phyloP scores from a whole-genome alignment of 1,140 invertebrate genomes.

The Pseudomyrmex gracilis region DNA sequence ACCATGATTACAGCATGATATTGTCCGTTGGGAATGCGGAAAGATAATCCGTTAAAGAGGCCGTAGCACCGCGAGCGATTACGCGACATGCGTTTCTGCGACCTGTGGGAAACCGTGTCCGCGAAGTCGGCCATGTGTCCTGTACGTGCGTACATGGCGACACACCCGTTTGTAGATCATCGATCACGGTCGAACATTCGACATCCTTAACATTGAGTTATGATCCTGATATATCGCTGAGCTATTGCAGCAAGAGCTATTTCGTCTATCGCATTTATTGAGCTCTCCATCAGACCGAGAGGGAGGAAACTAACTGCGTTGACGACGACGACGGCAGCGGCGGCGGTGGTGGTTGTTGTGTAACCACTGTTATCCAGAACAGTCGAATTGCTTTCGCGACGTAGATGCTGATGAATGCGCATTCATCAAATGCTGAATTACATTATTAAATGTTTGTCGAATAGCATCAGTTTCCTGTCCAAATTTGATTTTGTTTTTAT shows the following conservation, averaged over 20 bases:
- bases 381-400: slow-evolving; percentile 41
- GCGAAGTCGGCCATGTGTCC: slow-evolving; percentile 45
- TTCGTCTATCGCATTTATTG: slow-evolving; percentile 30
- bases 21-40: background rate
- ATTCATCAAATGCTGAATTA: slow-evolving; percentile 8
- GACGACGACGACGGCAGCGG: background rate
- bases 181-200: slow-evolving; percentile 8
- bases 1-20: slow-evolving; percentile 35
- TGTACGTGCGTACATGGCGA: slow-evolving; percentile 47
- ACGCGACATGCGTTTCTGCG: slow-evolving; percentile 5
- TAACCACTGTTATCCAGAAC: slow-evolving; percentile 34
- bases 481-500: background rate
- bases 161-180: slow-evolving; percentile 48
- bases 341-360: slow-evolving; percentile 16
- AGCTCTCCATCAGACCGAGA: slow-evolving; percentile 20
- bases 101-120: slow-evolving; percentile 36
- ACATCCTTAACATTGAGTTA: slow-evolving; percentile 25
- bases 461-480: background rate
- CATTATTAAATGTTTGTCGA: background rate
- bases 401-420: slow-evolving; percentile 35
- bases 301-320: slow-evolving; percentile 14
- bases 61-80: slow-evolving; percentile 14
- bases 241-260: background rate
- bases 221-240: slow-evolving; percentile 7
- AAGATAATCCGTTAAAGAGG: background rate